Percentiles rank a stretch among this genome's conserved stretches.
phyloP scores from a whole-genome alignment of 2,797 vertebrate species.

The Scolopax bukidnonensis region DNA sequence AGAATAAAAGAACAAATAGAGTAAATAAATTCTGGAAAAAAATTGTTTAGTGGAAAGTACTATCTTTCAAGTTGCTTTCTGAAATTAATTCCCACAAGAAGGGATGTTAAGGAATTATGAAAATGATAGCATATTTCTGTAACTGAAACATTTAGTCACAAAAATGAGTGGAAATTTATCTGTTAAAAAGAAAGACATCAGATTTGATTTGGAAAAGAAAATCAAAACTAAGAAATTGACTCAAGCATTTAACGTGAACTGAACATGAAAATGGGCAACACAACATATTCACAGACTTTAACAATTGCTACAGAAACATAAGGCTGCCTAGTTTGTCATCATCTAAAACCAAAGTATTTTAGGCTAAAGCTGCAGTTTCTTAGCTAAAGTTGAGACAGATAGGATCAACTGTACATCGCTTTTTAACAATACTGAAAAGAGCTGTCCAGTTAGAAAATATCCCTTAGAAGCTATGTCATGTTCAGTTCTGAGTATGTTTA shows the following conservation, averaged over 20 bases:
- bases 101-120: background rate
- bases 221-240: background rate
- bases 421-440: background rate
- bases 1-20: background rate
- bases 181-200: background rate
- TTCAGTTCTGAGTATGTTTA: background rate
- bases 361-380: background rate
- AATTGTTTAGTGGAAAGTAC: background rate
- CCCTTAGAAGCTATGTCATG: accelerated
- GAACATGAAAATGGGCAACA: background rate
- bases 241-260: background rate
- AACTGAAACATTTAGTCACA: background rate
- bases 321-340: background rate
- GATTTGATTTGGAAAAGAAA: background rate
- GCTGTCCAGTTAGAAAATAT: background rate
- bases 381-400: background rate
- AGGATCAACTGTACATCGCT: background rate
- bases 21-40: background rate
- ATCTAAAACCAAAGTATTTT: background rate
- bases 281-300: background rate
- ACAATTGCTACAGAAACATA: background rate
- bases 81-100: background rate
- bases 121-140: background rate
- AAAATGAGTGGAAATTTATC: background rate
- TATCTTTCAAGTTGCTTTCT: background rate